phyloP scores from a whole-genome alignment of 2,113 vertebrate species.

The Oryzias curvinotus region DNA sequence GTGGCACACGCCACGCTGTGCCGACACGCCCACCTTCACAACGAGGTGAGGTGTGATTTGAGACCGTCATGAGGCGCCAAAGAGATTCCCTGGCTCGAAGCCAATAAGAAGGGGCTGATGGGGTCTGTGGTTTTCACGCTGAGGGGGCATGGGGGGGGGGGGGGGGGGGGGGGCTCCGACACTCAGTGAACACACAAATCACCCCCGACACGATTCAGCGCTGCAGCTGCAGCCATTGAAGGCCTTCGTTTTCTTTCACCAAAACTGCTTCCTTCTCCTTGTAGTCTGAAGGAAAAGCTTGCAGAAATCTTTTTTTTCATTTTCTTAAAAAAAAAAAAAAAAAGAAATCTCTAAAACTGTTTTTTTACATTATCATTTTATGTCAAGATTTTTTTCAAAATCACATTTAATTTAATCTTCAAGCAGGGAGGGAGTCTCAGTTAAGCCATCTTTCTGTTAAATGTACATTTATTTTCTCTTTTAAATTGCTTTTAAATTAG shows the following conservation, averaged over 20 bases:
- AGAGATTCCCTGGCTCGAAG: slow-evolving; percentile 40
- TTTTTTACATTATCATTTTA: no score
- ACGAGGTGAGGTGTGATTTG: slow-evolving; percentile 32
- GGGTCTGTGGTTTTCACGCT: slow-evolving; percentile 2
- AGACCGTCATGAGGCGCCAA: slow-evolving; percentile 30
- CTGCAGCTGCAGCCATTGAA: background rate
- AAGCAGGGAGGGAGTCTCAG: no score
- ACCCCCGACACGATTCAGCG: background rate
- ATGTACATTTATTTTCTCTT: background rate
- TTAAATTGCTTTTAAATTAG: background rate
- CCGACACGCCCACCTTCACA: slow-evolving; percentile 25
- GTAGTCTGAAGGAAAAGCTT: no score
- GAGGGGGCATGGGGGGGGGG: background rate
- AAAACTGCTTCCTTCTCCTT: no score
- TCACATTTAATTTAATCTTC: no score
- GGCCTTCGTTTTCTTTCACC: no score
- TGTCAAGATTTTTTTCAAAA: no score
- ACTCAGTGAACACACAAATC: background rate
- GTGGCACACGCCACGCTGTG: slow-evolving; percentile 35
- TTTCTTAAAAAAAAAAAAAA: no score
- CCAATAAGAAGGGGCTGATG: slow-evolving; percentile 20
- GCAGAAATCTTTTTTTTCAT: no score
- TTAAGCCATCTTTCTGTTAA: no score
- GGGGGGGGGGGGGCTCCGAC: background rate
- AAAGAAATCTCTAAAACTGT: no score